Evolutionary conservation across 2,797 vertebrate genomes (phyloP), one percentile per base, ranked within the genome.

Genomic region (Numenius phaeopus): DNA sequence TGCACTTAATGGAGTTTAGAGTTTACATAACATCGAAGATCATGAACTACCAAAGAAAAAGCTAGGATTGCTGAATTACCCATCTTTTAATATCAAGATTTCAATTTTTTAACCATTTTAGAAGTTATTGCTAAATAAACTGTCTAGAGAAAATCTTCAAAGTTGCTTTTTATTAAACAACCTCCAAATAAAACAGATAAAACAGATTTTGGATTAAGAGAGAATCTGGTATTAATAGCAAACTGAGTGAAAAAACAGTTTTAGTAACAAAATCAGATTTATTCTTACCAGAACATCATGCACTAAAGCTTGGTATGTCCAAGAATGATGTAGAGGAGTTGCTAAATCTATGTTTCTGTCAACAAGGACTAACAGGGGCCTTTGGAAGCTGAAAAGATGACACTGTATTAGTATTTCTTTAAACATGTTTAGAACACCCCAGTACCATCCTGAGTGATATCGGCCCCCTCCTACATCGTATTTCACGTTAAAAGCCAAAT

Each of bases 251-350:
- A 94, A 87, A 42, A 84, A n/a, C 39, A 83, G 18, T 76, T 92
- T 94, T 65, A 57, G 46, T 84, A 97, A 83, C 59, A 97, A 97
- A 96, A 85, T 77, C 71, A 50, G 55, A 80, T 65, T 95, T 83
- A 96, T 84, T 77, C 99, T 99, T 98, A 99, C 99, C 99, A 99
- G 98, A 83, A 99, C 99, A 91, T 99, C 99, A 91, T 99, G 99
- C 97, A 99, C 99, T 97, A 99, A 98, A 66, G 99, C 99, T 98
- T 99, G 99, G 98, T 99, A 99, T 90, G 99, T 99, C 99, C 99
- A 99, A 54, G 99, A 99, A 98, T 99, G 99, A 96, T 99, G 99
- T 73, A 99, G 99, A 97, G 99, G 99, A 94, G 99, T 99, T 97
- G 99, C 99, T 98, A 99, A 98, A 98, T 99, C 99, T 97, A 99